These are phyloP conservation scores for Pterocles gutturalis DNA, from an alignment of 2,113 vertebrate species.

Conservation along the genomic window DNA sequence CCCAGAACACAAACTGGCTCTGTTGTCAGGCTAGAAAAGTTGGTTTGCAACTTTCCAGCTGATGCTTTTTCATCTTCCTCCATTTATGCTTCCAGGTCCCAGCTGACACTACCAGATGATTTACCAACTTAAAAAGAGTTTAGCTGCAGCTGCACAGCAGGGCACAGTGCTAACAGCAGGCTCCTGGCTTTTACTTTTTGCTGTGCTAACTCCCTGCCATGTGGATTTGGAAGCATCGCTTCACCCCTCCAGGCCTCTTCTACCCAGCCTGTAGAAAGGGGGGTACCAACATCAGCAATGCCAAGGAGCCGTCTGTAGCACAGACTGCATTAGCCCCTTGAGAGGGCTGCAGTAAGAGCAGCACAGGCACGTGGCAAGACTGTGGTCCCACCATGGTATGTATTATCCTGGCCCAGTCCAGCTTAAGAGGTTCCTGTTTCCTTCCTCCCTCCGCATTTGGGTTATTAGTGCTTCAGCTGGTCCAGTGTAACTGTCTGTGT, in stretches of 20 bases:
- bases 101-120: not conserved
- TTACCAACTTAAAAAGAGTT: not conserved
- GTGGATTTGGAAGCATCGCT: not conserved
- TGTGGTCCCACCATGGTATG: not conserved
- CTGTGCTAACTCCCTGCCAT: not conserved
- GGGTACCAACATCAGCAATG: not conserved
- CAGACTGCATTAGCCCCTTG: not conserved
- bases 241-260: not conserved
- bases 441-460: not conserved
- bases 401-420: not conserved
- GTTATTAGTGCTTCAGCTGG: not conserved
- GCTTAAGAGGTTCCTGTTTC: not conserved
- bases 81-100: not conserved
- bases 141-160: accelerated
- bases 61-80: not conserved
- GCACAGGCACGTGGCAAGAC: not conserved
- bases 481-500: not conserved
- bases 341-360: not conserved
- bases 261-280: not conserved
- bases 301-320: not conserved
- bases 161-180: not conserved
- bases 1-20: not conserved
- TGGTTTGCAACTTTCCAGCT: constrained; percentile 1
- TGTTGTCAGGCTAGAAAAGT: constrained; percentile 36
- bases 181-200: not conserved